Conservation (phyloP, 2,113 vertebrate species). For the Haemorhous mexicanus region DNA sequence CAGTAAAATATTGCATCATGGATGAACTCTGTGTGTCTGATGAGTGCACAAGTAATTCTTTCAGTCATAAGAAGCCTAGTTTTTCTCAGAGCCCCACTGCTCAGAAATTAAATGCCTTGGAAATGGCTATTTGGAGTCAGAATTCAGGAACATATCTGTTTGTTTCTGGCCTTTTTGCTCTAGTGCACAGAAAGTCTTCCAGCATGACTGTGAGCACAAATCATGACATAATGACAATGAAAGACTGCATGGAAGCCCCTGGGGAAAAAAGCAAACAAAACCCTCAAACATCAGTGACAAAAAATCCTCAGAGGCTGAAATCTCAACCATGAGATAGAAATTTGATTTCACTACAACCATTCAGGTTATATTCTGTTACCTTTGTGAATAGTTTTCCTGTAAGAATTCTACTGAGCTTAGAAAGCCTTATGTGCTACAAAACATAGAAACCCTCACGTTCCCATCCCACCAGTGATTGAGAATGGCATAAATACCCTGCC, state of each 20-base stretch:
- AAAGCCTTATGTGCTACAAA: neutral
- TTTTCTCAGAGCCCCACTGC: neutral
- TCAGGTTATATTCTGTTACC: neutral
- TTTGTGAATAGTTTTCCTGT: neutral
- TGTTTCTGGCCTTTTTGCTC: neutral
- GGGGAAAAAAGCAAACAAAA: neutral
- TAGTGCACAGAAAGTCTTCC: neutral
- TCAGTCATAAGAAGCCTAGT: neutral
- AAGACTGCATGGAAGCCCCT: neutral
- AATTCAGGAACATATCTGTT: neutral
- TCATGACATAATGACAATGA: neutral
- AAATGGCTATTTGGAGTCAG: neutral
- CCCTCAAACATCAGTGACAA: neutral
- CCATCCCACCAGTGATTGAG: neutral
- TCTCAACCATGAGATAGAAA: neutral
- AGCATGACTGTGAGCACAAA: neutral
- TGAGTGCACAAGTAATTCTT: neutral
- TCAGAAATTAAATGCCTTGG: neutral
- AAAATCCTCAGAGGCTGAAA: neutral
- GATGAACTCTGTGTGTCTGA: conserved; percentile 41
- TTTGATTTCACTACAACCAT: neutral
- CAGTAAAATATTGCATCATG: conserved; percentile 25
- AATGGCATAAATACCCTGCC: neutral
- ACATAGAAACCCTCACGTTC: neutral
- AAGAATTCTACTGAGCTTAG: neutral